These are phyloP conservation scores for Lycia hirtaria DNA, from an alignment of 2,888 invertebrate genomes.

Conservation along the genomic window DNA sequence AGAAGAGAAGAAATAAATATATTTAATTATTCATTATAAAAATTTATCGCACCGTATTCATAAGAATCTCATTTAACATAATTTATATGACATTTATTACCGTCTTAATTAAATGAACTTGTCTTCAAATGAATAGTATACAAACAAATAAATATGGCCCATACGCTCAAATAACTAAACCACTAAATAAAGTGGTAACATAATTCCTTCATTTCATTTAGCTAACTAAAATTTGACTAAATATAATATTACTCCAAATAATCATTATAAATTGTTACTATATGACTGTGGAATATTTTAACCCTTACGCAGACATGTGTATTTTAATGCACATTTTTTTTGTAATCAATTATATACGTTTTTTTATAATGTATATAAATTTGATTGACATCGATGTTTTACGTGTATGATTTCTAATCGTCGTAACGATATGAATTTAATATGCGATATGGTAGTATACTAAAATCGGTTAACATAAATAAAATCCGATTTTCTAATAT, in stretches of 20 bases:
- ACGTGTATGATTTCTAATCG: slow-evolving; percentile 3
- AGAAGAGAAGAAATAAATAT: slow-evolving; percentile 51
- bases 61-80: slow-evolving; percentile 48
- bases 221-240: slow-evolving; percentile 35
- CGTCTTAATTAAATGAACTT: slow-evolving; percentile 1
- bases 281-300: neutral
- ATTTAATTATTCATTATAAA: slow-evolving; percentile 24
- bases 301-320: neutral
- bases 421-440: neutral
- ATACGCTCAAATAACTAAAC: slow-evolving; percentile 22
- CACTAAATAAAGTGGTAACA: slow-evolving; percentile 34
- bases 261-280: neutral
- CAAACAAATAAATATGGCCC: slow-evolving; percentile 26
- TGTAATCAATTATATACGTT: neutral
- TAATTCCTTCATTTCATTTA: slow-evolving; percentile 19
- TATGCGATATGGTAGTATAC: slow-evolving; percentile 14
- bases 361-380: neutral
- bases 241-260: slow-evolving; percentile 9
- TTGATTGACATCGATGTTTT: neutral
- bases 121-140: slow-evolving; percentile 15
- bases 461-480: slow-evolving; percentile 11
- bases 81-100: slow-evolving; percentile 12
- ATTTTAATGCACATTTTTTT: neutral
- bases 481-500: slow-evolving; percentile 15
- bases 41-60: slow-evolving; percentile 64